Base-by-base conservation (phyloP, 2,113 vertebrate species). In the Osmerus eperlanus region DNA sequence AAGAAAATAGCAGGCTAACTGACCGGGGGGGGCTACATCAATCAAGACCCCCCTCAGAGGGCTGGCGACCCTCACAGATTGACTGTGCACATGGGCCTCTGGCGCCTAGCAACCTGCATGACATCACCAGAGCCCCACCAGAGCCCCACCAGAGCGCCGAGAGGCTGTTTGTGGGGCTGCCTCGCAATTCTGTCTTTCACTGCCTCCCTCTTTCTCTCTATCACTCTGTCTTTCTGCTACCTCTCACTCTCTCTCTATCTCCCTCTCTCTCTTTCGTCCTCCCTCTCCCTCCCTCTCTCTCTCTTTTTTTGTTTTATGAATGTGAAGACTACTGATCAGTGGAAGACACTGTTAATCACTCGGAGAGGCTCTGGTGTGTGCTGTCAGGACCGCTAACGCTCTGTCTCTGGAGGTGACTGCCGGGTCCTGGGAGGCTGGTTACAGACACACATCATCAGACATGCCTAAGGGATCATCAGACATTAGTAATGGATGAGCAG, bases 321-420 rank as follows among this genome's bases (percentile, higher is more conserved):
- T 94, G 94, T 95, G 94, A 94, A 92, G 92, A 93, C 95, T 96
- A 95, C 97, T 97, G 95, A 95, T 92, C 84, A 78, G 74, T 68
- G 71, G 82, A 75, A 70, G 74, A 63, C 62, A 53, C 41, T 2
- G 29, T 3, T 63, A 21, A 51, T 47, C 14, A 8, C 15, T 32
- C 29, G 25, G 60, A 63, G 29, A 14, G 4, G 3, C 4, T 64
- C 32, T 15, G 25, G 54, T 25, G 76, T 59, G 73, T 28, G 62
- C 13, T 70, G 71, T 84, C 75, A 81, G 69, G 41, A 73, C 67
- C 47, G 65, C 16, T 71, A 52, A 41, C 47, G 76, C 68, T 69
- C 23, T 60, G 70, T 54, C 65, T 74, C 68, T 78, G 62, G 76
- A 76, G 73, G 73, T 29, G 72, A 80, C 73, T 71, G 65, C 81